Evolutionary conservation across 2,888 invertebrate genomes (phyloP).

Genomic region (Hedychridium roseum): DNA sequence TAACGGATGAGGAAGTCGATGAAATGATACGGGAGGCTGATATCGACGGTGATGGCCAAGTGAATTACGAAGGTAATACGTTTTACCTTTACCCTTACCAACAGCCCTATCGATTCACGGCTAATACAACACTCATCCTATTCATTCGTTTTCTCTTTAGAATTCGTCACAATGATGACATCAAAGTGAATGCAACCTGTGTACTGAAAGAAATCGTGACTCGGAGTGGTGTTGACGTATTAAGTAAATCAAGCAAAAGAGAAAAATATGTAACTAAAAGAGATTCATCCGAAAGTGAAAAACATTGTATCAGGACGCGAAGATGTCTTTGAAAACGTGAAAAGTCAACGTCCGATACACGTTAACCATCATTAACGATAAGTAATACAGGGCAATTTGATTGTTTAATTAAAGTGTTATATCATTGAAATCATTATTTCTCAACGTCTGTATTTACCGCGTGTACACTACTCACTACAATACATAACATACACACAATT

Average conservation of each 20-base stretch:
- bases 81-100: slow-evolving; percentile 3
- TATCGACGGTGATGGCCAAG: slow-evolving; percentile 99
- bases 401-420: slow-evolving; percentile 61
- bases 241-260: slow-evolving; percentile 58
- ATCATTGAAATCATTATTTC: slow-evolving; percentile 50
- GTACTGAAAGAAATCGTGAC: slow-evolving; percentile 73
- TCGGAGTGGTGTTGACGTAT: slow-evolving; percentile 72
- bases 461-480: too few relatives aligned
- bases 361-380: slow-evolving; percentile 63
- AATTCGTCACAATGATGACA: slow-evolving; percentile 99
- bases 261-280: slow-evolving; percentile 66
- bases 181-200: slow-evolving; percentile 85
- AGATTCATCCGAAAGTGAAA: slow-evolving; percentile 68
- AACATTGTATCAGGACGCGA: slow-evolving; percentile 61
- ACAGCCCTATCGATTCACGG: not conserved
- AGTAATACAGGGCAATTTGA: slow-evolving; percentile 62
- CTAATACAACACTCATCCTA: not conserved
- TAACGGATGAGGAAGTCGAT: slow-evolving; percentile 99
- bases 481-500: slow-evolving; percentile 7
- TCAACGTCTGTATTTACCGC: slow-evolving; percentile 16
- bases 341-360: slow-evolving; percentile 61
- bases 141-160: slow-evolving; percentile 71
- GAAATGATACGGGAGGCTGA: slow-evolving; percentile 99
- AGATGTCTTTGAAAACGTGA: slow-evolving; percentile 58
- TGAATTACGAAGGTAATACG: slow-evolving; percentile 90